Base-by-base conservation (phyloP, 2,888 invertebrate genomes). In the Tuberolachnus salignus region DNA sequence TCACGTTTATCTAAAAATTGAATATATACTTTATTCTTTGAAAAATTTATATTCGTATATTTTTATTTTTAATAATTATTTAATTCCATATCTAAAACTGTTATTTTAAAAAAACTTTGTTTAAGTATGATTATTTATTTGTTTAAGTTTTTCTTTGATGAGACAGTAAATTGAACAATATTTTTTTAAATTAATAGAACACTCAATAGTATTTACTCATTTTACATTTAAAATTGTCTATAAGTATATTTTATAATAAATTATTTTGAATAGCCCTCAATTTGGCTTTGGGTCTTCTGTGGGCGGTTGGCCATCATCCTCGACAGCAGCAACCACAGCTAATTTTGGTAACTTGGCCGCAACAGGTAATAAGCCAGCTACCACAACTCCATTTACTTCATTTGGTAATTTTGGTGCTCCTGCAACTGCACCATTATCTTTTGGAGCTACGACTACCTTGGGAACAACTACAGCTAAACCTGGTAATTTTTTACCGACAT, bases 201-300 rank as follows among this genome's bases (percentile, higher is more conserved):
- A 3, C 51, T 53, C 6, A 53, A 6, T 53, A 53, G n/a, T 11
- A n/a, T n/a, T 53, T 16, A 8, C 46, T 46, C 1, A 2, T 64
- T 14, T 61, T 34, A 34, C 16, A 23, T 46, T 49, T 49, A 16
- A 26, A 67, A 46, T 46, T 66, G 9, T 1, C 21, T 46, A 46
- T 63, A 21, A 16, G n/a, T 11, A 49, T 44, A 46, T 16, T 14
- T 16, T 19, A 67, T 19, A 19, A 11, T 9, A 67, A 69, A 13
- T 3, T 23, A 70, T 49, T 49, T 23, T 73, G n/a, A 49, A 59
- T 34, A 78, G 75, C 16, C 67, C 75, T 13, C 67, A 67, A 34
- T 78, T 78, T 67, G 67, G 67, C 6, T 69, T 78, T 78, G 75
- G 75, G 46, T 59, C 75, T 21, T 78, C 75, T 3, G 0, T 59